phyloP scores from a whole-genome alignment of 2,888 invertebrate genomes.

The Sinodicranocentrus sp. region DNA sequence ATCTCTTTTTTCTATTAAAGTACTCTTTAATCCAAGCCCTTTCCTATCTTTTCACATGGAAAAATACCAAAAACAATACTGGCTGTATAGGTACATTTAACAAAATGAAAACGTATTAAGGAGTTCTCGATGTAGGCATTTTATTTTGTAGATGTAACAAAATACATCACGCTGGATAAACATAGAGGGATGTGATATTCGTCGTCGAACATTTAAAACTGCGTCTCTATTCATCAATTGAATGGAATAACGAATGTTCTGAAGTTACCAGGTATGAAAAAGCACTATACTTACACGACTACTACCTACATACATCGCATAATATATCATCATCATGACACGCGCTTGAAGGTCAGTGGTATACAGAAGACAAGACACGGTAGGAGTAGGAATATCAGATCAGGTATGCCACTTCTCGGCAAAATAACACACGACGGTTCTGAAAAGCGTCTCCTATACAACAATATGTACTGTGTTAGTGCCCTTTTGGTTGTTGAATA shows the following conservation, averaged over 20 bases:
- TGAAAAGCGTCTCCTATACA: slow-evolving; percentile 11
- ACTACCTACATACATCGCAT: slow-evolving; percentile 11
- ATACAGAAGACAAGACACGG: too few relatives aligned
- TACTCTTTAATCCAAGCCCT: slow-evolving; percentile 27
- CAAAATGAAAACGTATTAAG: background rate
- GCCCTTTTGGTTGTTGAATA: slow-evolving; percentile 71
- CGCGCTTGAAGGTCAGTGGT: too few relatives aligned
- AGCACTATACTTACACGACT: slow-evolving; percentile 41
- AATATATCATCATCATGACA: background rate
- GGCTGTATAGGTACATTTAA: slow-evolving; percentile 37
- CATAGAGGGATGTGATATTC: slow-evolving; percentile 66
- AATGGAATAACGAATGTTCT: slow-evolving; percentile 35
- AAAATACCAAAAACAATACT: slow-evolving; percentile 63
- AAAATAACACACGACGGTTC: background rate
- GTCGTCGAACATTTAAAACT: slow-evolving; percentile 65
- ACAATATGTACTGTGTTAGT: slow-evolving; percentile 60
- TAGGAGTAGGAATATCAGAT: background rate
- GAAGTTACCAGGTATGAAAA: slow-evolving; percentile 63
- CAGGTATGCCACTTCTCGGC: background rate
- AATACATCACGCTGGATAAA: slow-evolving; percentile 17
- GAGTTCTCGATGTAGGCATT: too few relatives aligned
- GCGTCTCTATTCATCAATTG: slow-evolving; percentile 54
- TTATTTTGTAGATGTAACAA: slow-evolving; percentile 19
- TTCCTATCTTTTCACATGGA: slow-evolving; percentile 33
- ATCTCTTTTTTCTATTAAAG: slow-evolving; percentile 49